These are phyloP conservation scores for Muschampia plurimacula DNA, from an alignment of 2,888 invertebrate species.

Conservation along the genomic window DNA sequence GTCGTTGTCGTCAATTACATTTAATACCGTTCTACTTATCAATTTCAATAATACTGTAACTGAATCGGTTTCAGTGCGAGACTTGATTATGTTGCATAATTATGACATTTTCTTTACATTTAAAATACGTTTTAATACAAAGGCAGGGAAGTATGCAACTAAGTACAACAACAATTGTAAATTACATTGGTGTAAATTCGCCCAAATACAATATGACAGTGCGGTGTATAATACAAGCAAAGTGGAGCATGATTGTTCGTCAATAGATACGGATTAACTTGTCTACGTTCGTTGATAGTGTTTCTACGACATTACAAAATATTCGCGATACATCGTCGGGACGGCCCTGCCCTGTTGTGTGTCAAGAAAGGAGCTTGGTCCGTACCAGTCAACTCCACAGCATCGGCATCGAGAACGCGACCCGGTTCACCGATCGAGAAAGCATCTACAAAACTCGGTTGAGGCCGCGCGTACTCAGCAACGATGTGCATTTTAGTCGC, in stretches of 20 bases:
- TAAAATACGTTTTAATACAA: neutral
- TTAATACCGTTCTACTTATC: constrained; percentile 55
- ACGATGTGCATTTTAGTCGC: constrained; percentile 61
- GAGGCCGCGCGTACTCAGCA: constrained; percentile 76
- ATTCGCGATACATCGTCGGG: constrained; percentile 19
- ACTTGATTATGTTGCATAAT: constrained; percentile 15
- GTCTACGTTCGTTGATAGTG: constrained; percentile 23
- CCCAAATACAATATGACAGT: neutral
- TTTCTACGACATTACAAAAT: neutral
- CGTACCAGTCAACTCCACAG: constrained; percentile 52
- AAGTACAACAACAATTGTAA: neutral
- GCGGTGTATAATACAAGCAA: neutral
- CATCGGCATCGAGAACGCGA: constrained; percentile 82
- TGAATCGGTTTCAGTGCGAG: constrained; percentile 35
- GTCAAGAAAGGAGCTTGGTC: constrained; percentile 47
- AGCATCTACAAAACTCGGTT: constrained; percentile 85
- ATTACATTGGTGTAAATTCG: neutral
- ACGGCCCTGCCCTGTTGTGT: constrained; percentile 54
- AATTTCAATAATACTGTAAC: constrained; percentile 54
- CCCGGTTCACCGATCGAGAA: constrained; percentile 84
- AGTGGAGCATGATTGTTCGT: constrained; percentile 25
- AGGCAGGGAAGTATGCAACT: neutral
- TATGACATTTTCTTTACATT: constrained; percentile 5
- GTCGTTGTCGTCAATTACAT: constrained; percentile 72
- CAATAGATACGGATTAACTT: constrained; percentile 28